Conservation (phyloP, 2,888 invertebrate genomes). For the Cataglyphis livida region DNA sequence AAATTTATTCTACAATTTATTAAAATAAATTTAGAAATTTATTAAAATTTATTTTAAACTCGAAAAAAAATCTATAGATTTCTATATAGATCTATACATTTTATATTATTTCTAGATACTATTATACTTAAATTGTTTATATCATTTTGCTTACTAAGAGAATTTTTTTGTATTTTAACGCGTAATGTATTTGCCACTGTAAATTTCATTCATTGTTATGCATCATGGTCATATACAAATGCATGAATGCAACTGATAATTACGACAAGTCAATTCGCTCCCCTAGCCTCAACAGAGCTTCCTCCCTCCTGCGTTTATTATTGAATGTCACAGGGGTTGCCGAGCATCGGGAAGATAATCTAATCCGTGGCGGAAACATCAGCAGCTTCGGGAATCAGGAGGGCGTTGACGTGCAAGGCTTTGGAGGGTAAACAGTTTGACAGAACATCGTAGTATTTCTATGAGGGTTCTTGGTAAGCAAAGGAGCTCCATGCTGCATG, state of each 20-base stretch:
- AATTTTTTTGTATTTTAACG: neutral
- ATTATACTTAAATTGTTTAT: neutral
- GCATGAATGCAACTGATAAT: constrained; percentile 25
- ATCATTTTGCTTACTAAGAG: neutral
- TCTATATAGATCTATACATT: neutral
- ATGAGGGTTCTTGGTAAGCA: constrained; percentile 56
- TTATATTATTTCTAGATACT: neutral
- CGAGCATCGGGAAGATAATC: constrained; percentile 41
- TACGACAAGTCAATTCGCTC: constrained; percentile 43
- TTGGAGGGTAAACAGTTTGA: constrained; percentile 72
- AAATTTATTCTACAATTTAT: neutral
- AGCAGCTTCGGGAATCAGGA: constrained; percentile 52
- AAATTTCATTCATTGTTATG: constrained; percentile 45
- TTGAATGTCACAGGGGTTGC: constrained; percentile 51
- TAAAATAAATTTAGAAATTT: too few relatives aligned
- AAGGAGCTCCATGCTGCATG: constrained; percentile 54
- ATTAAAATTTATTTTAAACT: neutral
- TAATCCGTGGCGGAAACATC: constrained; percentile 56
- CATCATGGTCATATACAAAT: neutral
- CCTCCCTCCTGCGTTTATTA: constrained; percentile 24
- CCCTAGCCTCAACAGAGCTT: constrained; percentile 13
- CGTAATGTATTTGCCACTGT: neutral
- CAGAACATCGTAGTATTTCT: constrained; percentile 71
- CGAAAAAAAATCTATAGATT: neutral
- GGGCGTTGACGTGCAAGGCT: constrained; percentile 59